Percentiles rank a stretch among this genome's conserved stretches.
Evolutionary conservation across 2,113 vertebrate species (phyloP).

Genomic region (Gavialis gangeticus): DNA sequence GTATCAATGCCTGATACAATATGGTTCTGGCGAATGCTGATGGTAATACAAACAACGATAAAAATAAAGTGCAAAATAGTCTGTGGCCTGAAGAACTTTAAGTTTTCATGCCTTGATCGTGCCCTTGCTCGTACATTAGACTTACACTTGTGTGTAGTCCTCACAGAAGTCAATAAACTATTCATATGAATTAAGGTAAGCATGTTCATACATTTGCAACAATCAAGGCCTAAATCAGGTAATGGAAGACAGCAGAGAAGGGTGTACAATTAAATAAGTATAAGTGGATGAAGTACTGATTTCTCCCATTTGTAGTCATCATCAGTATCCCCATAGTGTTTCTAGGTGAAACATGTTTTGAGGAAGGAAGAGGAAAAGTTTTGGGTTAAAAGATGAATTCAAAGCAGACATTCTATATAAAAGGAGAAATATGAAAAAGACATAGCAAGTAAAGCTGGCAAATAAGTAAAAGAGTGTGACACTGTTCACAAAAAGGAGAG

Average conservation of each 20-base stretch:
- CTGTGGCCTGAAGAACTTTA: not conserved
- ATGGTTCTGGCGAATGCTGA: too few species aligned
- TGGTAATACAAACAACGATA: too few species aligned
- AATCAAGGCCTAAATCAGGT: not conserved
- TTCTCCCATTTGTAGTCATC: not conserved
- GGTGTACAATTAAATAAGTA: not conserved
- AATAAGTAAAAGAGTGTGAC: not conserved
- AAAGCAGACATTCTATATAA: not conserved
- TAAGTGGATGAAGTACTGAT: not conserved
- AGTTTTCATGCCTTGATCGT: not conserved
- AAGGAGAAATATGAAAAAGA: not conserved
- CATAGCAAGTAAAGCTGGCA: not conserved
- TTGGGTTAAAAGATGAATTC: not conserved
- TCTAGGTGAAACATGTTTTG: not conserved
- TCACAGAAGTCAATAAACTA: not conserved
- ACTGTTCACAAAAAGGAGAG: not conserved
- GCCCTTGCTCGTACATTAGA: not conserved
- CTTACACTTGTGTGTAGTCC: not conserved
- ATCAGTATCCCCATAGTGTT: not conserved
- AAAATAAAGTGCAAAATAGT: not conserved
- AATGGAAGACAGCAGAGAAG: not conserved
- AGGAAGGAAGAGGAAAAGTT: not conserved
- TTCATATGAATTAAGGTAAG: not conserved
- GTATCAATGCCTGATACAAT: too few species aligned
- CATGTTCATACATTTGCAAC: not conserved